Conservation (phyloP, 2,113 vertebrate genomes). For the Vicugna pacos region DNA sequence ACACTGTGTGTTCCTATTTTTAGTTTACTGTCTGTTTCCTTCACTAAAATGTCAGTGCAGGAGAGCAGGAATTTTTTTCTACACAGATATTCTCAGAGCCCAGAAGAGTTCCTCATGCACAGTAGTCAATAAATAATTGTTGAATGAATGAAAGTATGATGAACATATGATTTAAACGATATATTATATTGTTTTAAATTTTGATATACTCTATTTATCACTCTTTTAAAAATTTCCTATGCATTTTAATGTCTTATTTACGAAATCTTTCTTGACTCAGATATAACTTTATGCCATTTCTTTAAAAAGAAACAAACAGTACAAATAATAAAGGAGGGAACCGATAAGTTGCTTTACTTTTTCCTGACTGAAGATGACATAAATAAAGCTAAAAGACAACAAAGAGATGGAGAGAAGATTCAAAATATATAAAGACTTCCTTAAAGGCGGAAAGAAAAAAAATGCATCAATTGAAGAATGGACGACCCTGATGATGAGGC, state of each 20-base stretch:
- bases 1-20: neutral
- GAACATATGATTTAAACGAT: neutral
- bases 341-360: neutral
- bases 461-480: neutral
- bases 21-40: neutral
- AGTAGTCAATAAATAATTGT: neutral
- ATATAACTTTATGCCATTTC: neutral
- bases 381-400: neutral
- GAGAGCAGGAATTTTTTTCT: neutral
- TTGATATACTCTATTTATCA: neutral
- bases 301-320: neutral
- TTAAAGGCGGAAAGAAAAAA: neutral
- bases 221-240: neutral
- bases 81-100: neutral
- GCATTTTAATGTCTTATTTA: constrained; percentile 17
- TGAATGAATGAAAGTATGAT: neutral
- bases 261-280: neutral
- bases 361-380: neutral
- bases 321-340: neutral
- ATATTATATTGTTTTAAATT: neutral
- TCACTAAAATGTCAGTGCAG: neutral
- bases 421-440: constrained; percentile 8
- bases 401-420: neutral
- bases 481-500: neutral
- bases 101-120: neutral